Evolutionary conservation across 2,113 vertebrate genomes (phyloP).

Genomic region (Seriola rivoliana): DNA sequence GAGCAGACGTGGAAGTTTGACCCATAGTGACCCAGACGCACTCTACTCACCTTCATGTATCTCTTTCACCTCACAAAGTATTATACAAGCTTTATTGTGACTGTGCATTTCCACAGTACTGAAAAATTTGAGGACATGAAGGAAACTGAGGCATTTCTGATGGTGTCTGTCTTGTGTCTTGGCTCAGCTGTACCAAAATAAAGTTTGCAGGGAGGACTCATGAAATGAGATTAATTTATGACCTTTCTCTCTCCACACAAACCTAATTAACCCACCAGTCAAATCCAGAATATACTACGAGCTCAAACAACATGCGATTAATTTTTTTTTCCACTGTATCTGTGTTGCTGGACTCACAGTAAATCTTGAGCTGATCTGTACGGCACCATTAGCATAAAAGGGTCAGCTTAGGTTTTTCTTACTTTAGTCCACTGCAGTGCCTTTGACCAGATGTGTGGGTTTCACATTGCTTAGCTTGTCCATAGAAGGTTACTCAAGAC

Average conservation of each 20-base stretch:
- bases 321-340: not conserved
- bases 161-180: not conserved
- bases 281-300: not conserved
- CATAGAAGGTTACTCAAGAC: not conserved
- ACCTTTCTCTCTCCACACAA: not conserved
- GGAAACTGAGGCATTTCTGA: not conserved
- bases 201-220: not conserved
- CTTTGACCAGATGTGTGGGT: not conserved
- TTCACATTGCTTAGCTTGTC: not conserved
- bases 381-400: not conserved
- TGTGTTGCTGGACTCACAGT: not conserved
- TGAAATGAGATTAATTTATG: not conserved
- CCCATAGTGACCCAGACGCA: not conserved
- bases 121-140: not conserved
- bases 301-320: not conserved
- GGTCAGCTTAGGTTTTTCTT: not conserved
- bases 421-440: not conserved
- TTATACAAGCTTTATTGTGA: not conserved
- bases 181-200: too few species aligned
- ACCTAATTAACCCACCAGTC: not conserved
- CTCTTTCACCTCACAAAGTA: not conserved
- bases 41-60: not conserved
- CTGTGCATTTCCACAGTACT: not conserved
- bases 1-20: constrained; percentile 16
- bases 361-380: not conserved